These are phyloP conservation scores for Propithecus perrieri DNA, from an alignment of 2,797 vertebrate species.

Conservation along the genomic window DNA sequence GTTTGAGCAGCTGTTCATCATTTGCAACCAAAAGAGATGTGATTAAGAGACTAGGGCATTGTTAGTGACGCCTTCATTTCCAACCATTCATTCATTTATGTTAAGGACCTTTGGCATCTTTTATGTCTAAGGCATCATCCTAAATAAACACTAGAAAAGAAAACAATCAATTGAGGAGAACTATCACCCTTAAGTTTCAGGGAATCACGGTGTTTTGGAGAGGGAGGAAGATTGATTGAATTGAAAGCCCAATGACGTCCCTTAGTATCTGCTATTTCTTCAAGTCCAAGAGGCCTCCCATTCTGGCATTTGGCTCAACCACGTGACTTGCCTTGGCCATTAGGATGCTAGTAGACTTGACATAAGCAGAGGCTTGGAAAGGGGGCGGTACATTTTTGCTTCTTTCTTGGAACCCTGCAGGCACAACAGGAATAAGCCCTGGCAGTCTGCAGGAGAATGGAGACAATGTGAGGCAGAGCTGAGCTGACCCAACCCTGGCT, in stretches of 20 bases:
- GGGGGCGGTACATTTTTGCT: neutral
- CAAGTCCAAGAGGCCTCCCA: neutral
- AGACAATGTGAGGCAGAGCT: neutral
- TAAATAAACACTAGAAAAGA: neutral
- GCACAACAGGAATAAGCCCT: neutral
- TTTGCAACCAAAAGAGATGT: neutral
- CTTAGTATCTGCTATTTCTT: neutral
- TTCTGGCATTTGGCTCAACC: neutral
- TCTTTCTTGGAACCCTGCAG: neutral
- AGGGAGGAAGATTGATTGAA: neutral
- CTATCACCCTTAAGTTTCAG: neutral
- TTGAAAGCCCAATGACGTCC: neutral
- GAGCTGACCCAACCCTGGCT: neutral
- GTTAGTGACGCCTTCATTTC: neutral
- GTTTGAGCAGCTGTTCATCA: neutral
- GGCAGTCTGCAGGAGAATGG: neutral
- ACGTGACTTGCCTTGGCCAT: neutral
- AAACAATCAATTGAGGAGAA: neutral
- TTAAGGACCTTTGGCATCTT: neutral
- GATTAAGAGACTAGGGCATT: neutral
- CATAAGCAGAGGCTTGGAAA: neutral
- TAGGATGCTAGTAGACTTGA: neutral
- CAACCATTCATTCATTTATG: neutral
- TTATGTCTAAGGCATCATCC: neutral
- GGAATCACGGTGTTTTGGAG: neutral